These are phyloP conservation scores for Holothuria leucospilota DNA, from an alignment of 53 echinoderm and acorn worm genomes.

Conservation along the genomic window DNA sequence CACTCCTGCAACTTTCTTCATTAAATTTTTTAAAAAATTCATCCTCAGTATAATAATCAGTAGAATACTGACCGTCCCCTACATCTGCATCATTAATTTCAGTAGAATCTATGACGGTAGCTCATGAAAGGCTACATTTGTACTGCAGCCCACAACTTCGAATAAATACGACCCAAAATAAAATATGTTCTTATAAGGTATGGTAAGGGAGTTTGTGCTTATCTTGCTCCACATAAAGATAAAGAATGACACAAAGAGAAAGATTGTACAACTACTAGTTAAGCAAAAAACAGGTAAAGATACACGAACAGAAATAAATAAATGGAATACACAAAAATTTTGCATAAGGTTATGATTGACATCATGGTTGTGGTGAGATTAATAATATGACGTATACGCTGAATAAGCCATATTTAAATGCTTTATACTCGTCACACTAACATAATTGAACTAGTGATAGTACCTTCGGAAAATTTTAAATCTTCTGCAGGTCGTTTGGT, in stretches of 20 bases:
- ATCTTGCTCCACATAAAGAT: background rate
- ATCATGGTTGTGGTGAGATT: no score
- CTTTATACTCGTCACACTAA: background rate
- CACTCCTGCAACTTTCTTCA: background rate
- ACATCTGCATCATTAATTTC: conserved; percentile 12
- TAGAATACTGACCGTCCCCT: conserved; percentile 1
- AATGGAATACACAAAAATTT: no score
- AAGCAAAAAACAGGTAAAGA: background rate
- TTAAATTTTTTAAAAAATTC: background rate
- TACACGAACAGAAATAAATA: background rate
- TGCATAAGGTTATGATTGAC: no score
- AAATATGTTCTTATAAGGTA: background rate
- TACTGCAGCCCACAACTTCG: background rate
- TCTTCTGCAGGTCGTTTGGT: no score
- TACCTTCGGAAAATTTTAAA: background rate
- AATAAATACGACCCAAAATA: background rate
- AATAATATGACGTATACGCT: no score
- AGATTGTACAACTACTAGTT: background rate
- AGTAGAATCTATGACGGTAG: background rate
- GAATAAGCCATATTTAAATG: no score
- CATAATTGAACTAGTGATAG: background rate
- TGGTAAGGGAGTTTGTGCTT: conserved; percentile 5
- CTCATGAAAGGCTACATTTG: background rate
- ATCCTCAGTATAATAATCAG: background rate
- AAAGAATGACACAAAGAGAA: background rate